Base-by-base conservation (phyloP, 2,797 vertebrate genomes). In the Melanotaenia nigrans region DNA sequence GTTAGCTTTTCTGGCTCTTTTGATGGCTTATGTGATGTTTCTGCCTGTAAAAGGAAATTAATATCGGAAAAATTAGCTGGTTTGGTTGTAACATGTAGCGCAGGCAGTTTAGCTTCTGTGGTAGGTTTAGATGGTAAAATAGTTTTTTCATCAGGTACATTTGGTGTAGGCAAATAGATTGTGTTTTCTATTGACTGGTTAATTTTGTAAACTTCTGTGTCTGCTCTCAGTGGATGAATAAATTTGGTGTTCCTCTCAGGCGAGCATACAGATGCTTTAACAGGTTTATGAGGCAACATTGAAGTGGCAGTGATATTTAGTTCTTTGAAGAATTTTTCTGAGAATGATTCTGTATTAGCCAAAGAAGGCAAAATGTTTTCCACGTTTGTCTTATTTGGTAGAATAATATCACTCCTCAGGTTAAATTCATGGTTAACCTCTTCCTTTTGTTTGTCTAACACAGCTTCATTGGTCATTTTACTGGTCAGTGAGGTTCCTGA, bases 221-320 rank as follows among this genome's bases (percentile, higher is more conserved):
- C 66, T 45, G 35, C 0, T 9, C 14, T 75, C 24, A 53, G 38
- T 22, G 79, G 64, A 47, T 83, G 57, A 22, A 51, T 54, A 13
- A 53, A 35, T 68, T 64, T 76, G 38, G 38, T 64, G 30, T 49
- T 59, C 58, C 75, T 75, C 22, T 40, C 22, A 0, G 55, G n/a
- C 61, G 63, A 54, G 65, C 79, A 87, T 40, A 84, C n/a, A 55
- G 75, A 78, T 40, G 85, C 71, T 71, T 30, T 82, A 18, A 87
- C 64, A 16, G 82, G 82, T 25, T 82, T 22, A 22, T 90, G 82
- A 55, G 63, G 75, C 35, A 83, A n/a, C 40, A 69, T 12, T 3
- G 70, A 55, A 71, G 49, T 56, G 1, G 35, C 60, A 24, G 38
- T 0, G 0, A 24, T 16, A 36, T 20, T 22, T 60, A 68, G 49